Conservation (phyloP, 2,113 vertebrate species). For the Fukomys damarensis region DNA sequence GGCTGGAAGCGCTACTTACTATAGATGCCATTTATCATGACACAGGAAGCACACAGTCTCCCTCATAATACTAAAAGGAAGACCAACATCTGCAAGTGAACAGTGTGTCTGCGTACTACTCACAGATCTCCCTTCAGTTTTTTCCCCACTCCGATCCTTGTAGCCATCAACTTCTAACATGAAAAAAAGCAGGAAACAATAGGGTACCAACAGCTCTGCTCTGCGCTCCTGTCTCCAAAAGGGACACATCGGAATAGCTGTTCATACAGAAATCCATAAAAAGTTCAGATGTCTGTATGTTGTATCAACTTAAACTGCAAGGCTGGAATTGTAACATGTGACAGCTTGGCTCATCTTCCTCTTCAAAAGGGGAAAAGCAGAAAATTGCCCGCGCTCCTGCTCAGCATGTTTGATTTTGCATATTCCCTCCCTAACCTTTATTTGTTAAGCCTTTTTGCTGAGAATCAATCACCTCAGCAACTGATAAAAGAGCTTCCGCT, state of each 20-base stretch:
- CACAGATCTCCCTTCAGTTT: background rate
- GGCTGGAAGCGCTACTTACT: background rate
- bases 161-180: background rate
- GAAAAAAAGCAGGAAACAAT: background rate
- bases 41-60: background rate
- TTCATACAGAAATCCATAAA: background rate
- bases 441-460: background rate
- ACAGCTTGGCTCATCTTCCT: conserved; percentile 7
- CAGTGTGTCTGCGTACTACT: background rate
- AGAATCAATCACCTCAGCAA: background rate
- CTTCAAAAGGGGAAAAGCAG: background rate
- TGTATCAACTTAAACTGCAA: background rate
- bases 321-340: background rate
- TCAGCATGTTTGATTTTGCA: background rate
- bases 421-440: background rate
- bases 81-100: background rate
- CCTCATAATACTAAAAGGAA: background rate
- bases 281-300: background rate
- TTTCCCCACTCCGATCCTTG: background rate
- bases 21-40: background rate
- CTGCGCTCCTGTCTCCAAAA: background rate
- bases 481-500: conserved; percentile 26
- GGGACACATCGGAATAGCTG: background rate
- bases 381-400: background rate
- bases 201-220: background rate